phyloP scores from a whole-genome alignment of 2,888 invertebrate species.

The Eledone cirrhosa region DNA sequence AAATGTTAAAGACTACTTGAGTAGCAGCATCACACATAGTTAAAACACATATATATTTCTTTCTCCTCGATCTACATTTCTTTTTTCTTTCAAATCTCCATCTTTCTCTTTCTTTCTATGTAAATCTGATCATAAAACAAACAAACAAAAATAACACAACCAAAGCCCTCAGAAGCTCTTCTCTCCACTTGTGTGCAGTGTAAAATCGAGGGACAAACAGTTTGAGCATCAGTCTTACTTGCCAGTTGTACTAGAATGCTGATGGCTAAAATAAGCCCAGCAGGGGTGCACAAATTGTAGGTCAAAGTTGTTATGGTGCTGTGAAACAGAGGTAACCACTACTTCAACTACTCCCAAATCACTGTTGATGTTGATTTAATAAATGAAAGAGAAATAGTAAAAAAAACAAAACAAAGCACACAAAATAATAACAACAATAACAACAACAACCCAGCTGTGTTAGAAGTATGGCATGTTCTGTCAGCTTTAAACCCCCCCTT shows the following conservation, averaged over 20 bases:
- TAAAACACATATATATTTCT: not conserved
- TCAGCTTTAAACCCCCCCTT: not conserved
- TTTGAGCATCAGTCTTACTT: too few species aligned
- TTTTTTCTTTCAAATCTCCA: too few species aligned
- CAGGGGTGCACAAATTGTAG: not conserved
- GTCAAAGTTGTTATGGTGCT: not conserved
- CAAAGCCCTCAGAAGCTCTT: too few species aligned
- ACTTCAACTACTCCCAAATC: not conserved
- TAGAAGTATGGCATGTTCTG: not conserved
- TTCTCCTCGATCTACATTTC: too few species aligned
- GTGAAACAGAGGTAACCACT: not conserved
- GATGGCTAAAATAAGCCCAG: not conserved
- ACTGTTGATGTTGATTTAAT: not conserved
- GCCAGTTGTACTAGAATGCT: not conserved
- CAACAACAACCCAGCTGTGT: not conserved
- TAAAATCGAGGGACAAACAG: too few species aligned
- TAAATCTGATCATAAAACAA: too few species aligned
- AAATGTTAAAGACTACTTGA: slow-evolving; percentile 28
- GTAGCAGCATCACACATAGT: not conserved
- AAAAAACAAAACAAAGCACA: not conserved
- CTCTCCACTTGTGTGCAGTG: too few species aligned
- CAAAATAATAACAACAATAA: not conserved
- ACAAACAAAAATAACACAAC: too few species aligned
- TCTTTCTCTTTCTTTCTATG: too few species aligned
- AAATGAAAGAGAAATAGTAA: not conserved